These are phyloP conservation scores for Ips typographus DNA, from an alignment of 1,140 invertebrate species.

Conservation along the genomic window DNA sequence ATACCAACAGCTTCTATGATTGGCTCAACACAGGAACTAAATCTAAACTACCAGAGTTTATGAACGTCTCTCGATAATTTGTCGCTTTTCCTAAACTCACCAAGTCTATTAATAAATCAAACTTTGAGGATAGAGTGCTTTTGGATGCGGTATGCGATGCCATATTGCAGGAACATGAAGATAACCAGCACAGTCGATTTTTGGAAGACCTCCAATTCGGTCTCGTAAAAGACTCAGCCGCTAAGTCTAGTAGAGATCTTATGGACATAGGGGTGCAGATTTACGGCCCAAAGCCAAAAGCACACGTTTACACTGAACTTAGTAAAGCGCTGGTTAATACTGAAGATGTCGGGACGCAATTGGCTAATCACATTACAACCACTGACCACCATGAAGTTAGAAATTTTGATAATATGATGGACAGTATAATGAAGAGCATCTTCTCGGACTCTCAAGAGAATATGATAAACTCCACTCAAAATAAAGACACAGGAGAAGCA, in stretches of 20 bases:
- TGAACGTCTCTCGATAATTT: too few species aligned
- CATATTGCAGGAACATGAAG: conserved; percentile 25
- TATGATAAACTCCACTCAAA: too few species aligned
- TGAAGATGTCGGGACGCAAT: conserved; percentile 17
- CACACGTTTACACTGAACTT: conserved; percentile 1
- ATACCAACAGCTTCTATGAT: conserved; percentile 4
- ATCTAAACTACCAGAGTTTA: background rate
- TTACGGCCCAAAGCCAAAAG: background rate
- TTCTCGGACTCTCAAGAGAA: too few species aligned
- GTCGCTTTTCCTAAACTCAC: too few species aligned
- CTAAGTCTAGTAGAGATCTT: background rate
- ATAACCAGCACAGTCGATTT: background rate
- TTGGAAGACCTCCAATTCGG: too few species aligned
- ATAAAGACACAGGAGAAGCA: too few species aligned
- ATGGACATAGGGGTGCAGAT: background rate
- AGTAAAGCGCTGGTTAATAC: background rate
- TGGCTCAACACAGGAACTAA: background rate
- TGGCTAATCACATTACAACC: background rate
- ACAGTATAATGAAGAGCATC: too few species aligned
- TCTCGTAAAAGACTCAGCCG: background rate
- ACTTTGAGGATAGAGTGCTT: conserved; percentile 13
- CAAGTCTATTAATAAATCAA: conserved; percentile 3
- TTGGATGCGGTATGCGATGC: conserved; percentile 29
- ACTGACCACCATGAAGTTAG: too few species aligned
- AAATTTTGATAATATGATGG: too few species aligned